Conservation (phyloP, 1,140 invertebrate species). For the Pectinophora gossypiella region DNA sequence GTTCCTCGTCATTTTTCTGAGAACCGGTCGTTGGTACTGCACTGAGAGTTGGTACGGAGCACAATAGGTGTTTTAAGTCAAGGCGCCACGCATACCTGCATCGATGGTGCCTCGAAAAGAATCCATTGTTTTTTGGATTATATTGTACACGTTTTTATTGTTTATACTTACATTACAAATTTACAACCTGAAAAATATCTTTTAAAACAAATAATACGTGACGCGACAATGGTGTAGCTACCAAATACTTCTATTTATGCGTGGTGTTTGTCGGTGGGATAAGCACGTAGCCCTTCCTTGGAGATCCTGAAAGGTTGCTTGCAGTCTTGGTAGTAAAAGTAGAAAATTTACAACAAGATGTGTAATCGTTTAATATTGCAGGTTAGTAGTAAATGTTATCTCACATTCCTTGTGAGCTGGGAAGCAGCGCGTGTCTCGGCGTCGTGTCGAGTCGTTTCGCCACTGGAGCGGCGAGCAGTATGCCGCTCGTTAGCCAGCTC, state of each 20-base stretch:
- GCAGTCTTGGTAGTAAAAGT: no score
- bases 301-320: no score
- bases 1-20: slow-evolving; percentile 41
- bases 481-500: slow-evolving; percentile 40
- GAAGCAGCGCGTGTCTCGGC: background rate
- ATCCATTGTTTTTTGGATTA: slow-evolving; percentile 38
- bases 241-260: no score
- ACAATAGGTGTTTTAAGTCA: slow-evolving; percentile 42
- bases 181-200: slow-evolving; percentile 24
- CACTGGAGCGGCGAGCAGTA: slow-evolving; percentile 43
- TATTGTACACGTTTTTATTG: slow-evolving; percentile 29
- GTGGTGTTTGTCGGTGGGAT: no score
- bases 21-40: slow-evolving; percentile 42
- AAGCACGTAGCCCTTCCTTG: no score
- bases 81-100: slow-evolving; percentile 32
- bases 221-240: slow-evolving; percentile 28
- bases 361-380: background rate
- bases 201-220: slow-evolving; percentile 32
- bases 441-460: slow-evolving; percentile 23
- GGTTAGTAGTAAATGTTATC: no score
- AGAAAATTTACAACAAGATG: no score
- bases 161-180: no score
- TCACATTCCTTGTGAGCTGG: background rate
- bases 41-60: slow-evolving; percentile 26
- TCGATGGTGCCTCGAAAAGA: slow-evolving; percentile 12